Base-by-base conservation (phyloP, 1,140 invertebrate genomes). In the Heliothis subflexa region DNA sequence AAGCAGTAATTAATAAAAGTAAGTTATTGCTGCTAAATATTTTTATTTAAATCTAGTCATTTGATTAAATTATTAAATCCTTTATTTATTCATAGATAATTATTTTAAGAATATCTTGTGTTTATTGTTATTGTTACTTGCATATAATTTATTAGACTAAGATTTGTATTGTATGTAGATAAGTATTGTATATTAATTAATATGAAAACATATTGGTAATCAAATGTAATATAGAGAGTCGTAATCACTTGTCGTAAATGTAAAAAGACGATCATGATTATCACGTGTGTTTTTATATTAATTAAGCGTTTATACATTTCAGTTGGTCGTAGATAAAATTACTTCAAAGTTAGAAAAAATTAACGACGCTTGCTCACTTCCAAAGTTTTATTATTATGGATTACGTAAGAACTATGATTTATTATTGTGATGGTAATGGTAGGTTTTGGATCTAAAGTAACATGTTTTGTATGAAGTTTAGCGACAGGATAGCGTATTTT, bases 321-420 rank as follows among this genome's bases (percentile, higher is more conserved):
- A 78, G 81, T 82, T 82, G 78, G 75, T 80, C 78, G 78, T 75
- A 80, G 71, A 78, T 12, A 55, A 66, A 59, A 45, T 52, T 62
- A 66, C 50, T 45, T 66, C 64, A 78, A 82, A 55, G 14, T 79
- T 79, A 79, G 70, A 79, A 50, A 77, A 75, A 62, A 72, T 47
- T 54, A 72, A 64, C 61, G 50, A 74, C 78, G 87, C 89, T 91
- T 89, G 88, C 88, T 91, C 88, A 89, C 83, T 87, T 91, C 87
- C 87, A 87, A 76, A 83, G 50, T 11, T 33, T 40, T 62, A 75
- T 85, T 85, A 81, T 81, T 83, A 80, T 62, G 16, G 73, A 75
- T 13, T 74, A 68, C 21, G 13, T 64, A 74, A 78, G 62, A 71
- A 75, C 62, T 74, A 86, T 75, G 14, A 64, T 75, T 62, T 62